Base-by-base conservation (phyloP, 2,113 vertebrate species). In the Thryonomys swinderianus region DNA sequence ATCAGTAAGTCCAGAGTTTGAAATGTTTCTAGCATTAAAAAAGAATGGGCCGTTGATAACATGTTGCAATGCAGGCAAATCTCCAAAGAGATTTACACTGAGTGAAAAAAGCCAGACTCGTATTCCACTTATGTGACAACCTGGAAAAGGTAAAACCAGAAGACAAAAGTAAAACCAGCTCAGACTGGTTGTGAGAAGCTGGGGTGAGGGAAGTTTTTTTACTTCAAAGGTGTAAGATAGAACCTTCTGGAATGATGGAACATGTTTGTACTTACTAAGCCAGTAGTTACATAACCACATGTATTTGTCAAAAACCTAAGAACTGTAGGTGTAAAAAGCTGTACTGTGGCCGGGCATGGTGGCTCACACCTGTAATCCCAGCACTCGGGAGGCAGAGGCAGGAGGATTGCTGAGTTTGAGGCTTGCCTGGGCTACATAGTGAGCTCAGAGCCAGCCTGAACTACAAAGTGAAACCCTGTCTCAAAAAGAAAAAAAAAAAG, bases 61-160 rank as follows among this genome's bases (percentile, higher is more conserved):
- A 13, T 14, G 48, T 55, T 30, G n/a, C n/a, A n/a, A n/a, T n/a
- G n/a, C 0, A 14, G 18, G 57, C 0, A 18, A 74, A 20, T 86
- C 76, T 30, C 85, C 14, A 9, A 71, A 92, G 4, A 61, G 12
- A n/a, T n/a, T 59, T 53, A 32, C 7, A 21, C 25, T 53, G 34
- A 92, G 27, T 27, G 17, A 37, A 45, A 81, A 73, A 82, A n/a
- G 51, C 9, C 55, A 86, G 79, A 40, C 57, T 94, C 69, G 55
- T 42, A n/a, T 85, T 51, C 21, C 23, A 62, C 51, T 66, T 85
- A 21, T 25, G 7, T 9, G 82, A 45, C n/a, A 73, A 79, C 84
- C 71, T 57, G 61, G 93, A 42, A 95, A 97, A 93, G 59, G 7
- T 11, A 16, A 69, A 93, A 73, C n/a, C 57, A 16, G 6, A 55